Percentiles rank a stretch among this genome's conserved stretches.
Conservation (phyloP, 1,140 invertebrate species). For the Pentalonia nigronervosa region DNA sequence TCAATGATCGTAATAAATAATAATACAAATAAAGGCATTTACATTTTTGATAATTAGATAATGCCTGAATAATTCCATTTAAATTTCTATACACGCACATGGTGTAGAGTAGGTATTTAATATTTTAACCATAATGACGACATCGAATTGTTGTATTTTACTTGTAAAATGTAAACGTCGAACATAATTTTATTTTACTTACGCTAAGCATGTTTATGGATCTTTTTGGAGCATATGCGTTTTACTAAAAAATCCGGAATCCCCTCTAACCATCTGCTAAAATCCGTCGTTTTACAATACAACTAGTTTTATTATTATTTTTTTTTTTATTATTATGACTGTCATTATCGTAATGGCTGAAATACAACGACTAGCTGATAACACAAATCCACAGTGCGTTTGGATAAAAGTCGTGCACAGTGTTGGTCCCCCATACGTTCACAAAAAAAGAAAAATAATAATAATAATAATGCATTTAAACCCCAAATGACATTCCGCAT, state of each 20-base stretch:
- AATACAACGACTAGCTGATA: constrained; percentile 12
- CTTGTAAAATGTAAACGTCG: not conserved
- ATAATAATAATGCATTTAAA: not conserved
- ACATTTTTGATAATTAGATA: too few relatives aligned
- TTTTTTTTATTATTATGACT: constrained; percentile 10
- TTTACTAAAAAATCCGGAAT: not conserved
- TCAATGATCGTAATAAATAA: too few relatives aligned
- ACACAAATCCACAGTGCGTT: not conserved
- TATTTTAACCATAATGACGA: not conserved
- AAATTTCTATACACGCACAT: not conserved
- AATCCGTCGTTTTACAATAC: not conserved
- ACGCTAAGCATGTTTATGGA: not conserved
- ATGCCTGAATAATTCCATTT: not conserved
- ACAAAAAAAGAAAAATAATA: not conserved
- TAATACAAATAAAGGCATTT: too few relatives aligned
- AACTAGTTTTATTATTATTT: constrained; percentile 6
- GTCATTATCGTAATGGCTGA: constrained; percentile 13
- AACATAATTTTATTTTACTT: not conserved
- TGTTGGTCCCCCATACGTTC: not conserved
- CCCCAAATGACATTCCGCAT: constrained; percentile 36
- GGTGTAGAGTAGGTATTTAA: not conserved
- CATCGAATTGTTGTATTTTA: not conserved
- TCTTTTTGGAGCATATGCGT: not conserved
- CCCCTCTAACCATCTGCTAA: not conserved
- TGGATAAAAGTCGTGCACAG: not conserved